A percentile compares a stretch with the other conserved stretches of the same genome.
Evolutionary conservation across 2,888 invertebrate genomes (phyloP).

Genomic region (Polydrusus cervinus): DNA sequence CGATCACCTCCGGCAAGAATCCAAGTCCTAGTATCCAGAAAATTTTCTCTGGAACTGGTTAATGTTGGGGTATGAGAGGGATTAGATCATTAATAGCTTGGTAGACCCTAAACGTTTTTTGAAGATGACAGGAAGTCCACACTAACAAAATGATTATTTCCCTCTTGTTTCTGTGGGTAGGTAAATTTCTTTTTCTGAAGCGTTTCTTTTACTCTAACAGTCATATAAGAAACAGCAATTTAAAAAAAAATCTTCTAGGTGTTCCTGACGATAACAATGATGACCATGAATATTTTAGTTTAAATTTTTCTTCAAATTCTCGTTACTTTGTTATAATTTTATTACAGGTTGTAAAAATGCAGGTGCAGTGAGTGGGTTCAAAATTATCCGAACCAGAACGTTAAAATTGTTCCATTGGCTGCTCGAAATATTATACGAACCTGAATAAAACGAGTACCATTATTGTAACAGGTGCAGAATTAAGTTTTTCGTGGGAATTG

Average conservation of each 20-base stretch:
- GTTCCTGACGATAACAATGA: too few relatives aligned
- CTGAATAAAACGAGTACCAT: slow-evolving; percentile 29
- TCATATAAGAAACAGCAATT: background rate
- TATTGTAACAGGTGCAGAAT: slow-evolving; percentile 18
- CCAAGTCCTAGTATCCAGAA: slow-evolving; percentile 17
- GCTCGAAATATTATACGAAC: slow-evolving; percentile 32
- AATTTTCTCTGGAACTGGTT: slow-evolving; percentile 1
- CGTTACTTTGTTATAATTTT: background rate
- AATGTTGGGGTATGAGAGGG: slow-evolving; percentile 2
- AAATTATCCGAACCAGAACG: slow-evolving; percentile 15
- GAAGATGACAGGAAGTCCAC: background rate
- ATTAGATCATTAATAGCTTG: background rate
- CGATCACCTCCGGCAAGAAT: slow-evolving; percentile 24
- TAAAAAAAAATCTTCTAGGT: too few relatives aligned
- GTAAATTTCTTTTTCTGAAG: too few relatives aligned
- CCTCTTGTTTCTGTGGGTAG: background rate
- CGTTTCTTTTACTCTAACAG: too few relatives aligned
- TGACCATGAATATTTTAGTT: too few relatives aligned
- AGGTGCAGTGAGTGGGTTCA: slow-evolving; percentile 13
- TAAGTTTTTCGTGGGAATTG: slow-evolving; percentile 14
- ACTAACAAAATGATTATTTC: background rate
- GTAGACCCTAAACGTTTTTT: background rate
- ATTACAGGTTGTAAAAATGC: slow-evolving; percentile 12
- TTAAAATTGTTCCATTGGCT: slow-evolving; percentile 25
- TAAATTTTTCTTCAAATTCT: background rate